Conservation (phyloP, 2,113 vertebrate species). For the Paradisaea rubra region DNA sequence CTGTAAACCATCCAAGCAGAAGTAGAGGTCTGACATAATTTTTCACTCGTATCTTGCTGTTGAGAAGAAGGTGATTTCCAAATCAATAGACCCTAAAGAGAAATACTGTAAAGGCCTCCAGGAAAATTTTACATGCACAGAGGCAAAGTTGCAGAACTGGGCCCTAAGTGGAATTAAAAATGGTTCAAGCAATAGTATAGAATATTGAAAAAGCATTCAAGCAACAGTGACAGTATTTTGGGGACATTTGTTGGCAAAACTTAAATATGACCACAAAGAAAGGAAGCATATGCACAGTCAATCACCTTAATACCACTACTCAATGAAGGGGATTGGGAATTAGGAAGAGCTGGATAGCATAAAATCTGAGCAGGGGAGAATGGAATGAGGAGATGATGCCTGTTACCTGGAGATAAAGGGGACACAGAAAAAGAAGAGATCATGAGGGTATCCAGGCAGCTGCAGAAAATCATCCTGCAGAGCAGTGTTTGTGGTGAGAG, state of each 20-base stretch:
- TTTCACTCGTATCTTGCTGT: background rate
- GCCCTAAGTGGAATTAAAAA: background rate
- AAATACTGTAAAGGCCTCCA: background rate
- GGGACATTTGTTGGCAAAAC: background rate
- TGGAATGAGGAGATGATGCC: background rate
- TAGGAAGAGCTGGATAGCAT: background rate
- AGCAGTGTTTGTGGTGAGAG: background rate
- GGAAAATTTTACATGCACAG: background rate
- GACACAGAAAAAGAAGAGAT: background rate
- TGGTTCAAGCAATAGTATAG: background rate
- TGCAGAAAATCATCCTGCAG: background rate
- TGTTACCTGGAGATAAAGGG: background rate
- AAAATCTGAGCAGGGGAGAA: background rate
- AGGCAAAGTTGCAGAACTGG: background rate
- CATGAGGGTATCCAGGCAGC: background rate
- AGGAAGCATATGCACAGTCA: background rate
- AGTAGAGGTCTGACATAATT: background rate
- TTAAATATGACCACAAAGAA: background rate
- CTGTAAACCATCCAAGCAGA: background rate
- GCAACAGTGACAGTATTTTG: background rate
- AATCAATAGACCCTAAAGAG: background rate
- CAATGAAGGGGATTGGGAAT: background rate
- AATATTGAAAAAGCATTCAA: background rate
- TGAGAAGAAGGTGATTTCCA: conserved; percentile 4
- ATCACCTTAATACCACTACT: background rate